A percentile compares a stretch with the other conserved stretches of the same genome.
phyloP scores from a whole-genome alignment of 2,888 invertebrate genomes.

The Rhagonycha lutea region DNA sequence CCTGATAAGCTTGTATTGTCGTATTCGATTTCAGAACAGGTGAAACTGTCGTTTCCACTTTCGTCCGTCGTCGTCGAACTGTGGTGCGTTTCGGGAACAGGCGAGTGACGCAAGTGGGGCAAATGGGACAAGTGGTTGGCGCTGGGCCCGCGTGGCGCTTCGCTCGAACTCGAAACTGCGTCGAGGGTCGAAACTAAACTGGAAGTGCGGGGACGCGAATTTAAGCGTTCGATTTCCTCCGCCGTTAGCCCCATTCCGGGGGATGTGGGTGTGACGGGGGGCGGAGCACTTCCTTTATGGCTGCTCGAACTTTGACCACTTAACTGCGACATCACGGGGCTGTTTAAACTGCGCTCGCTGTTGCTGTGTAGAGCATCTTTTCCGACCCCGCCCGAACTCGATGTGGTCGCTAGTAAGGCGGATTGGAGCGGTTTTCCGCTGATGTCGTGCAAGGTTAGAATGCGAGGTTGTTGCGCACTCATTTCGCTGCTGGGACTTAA shows the following conservation, averaged over 20 bases:
- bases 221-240: conserved; percentile 90
- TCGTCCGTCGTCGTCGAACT: conserved; percentile 88
- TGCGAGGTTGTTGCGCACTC: conserved; percentile 88
- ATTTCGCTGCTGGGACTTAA: conserved; percentile 91
- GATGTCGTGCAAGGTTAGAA: conserved; percentile 90
- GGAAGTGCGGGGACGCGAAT: conserved; percentile 84
- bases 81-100: conserved; percentile 72
- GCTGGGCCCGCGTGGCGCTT: conserved; percentile 72
- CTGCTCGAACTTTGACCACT: conserved; percentile 86
- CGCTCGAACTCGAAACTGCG: conserved; percentile 90
- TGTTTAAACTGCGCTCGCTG: conserved; percentile 89
- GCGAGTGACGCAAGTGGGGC: conserved; percentile 73
- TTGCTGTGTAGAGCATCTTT: conserved; percentile 89
- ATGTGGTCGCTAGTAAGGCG: conserved; percentile 85
- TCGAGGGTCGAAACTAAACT: conserved; percentile 91
- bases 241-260: conserved; percentile 87
- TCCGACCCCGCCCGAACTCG: conserved; percentile 84
- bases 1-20: conserved; percentile 86
- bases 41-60: conserved; percentile 95
- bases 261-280: conserved; percentile 68
- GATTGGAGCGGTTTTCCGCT: conserved; percentile 91
- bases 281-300: conserved; percentile 71
- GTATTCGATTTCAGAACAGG: conserved; percentile 97
- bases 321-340: conserved; percentile 89
- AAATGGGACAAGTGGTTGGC: conserved; percentile 71